Base-by-base conservation (phyloP, 2,113 vertebrate species). In the Glaucomys volans region DNA sequence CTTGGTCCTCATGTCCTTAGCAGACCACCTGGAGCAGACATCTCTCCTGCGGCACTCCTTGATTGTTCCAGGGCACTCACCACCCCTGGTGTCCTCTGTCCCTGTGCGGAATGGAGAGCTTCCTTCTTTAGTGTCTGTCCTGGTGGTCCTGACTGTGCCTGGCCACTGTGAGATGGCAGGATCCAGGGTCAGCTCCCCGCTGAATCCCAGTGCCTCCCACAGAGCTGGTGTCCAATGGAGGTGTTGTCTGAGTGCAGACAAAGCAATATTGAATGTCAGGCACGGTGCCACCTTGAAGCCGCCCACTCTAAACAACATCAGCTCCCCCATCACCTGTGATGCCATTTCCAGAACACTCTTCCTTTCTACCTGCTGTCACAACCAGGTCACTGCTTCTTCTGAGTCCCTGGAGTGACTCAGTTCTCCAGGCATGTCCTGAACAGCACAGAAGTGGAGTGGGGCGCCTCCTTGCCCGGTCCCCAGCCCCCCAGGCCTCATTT, bases 391-490 rank as follows among this genome's bases (percentile, higher is more conserved):
- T 35, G 35, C 16, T 62, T 54, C 62, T 67, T 67, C 26, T 4
- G 4, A 77, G 54, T 35, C 13, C 66, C 66, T 13, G 17, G 59
- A 40, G 20, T 40, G 16, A 30, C 66, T 42, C 16, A 2, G 4
- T 14, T 50, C n/a, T 44, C 67, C 66, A 52, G 77, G 24, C 11
- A 14, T 22, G 66, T 50, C 40, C 5, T 6, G 22, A 72, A 32
- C 1, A 0, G 35, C 77, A 4, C 11, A 1, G 64, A 37, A 13
- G 71, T 32, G 2, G 52, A 37, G 67, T 9, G 35, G 44, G 59
- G 0, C 24, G 4, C 40, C 40, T 9, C n/a, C 47, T 42, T 54
- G 44, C 1, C 9, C 0, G 0, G 18, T 18, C 62, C 26, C 42
- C 10, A 8, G 10, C 66, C 32, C 4, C 0, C 0, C 2, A 86